These are phyloP conservation scores for Dendrolimus pini DNA, from an alignment of 2,888 invertebrate genomes.

Conservation along the genomic window DNA sequence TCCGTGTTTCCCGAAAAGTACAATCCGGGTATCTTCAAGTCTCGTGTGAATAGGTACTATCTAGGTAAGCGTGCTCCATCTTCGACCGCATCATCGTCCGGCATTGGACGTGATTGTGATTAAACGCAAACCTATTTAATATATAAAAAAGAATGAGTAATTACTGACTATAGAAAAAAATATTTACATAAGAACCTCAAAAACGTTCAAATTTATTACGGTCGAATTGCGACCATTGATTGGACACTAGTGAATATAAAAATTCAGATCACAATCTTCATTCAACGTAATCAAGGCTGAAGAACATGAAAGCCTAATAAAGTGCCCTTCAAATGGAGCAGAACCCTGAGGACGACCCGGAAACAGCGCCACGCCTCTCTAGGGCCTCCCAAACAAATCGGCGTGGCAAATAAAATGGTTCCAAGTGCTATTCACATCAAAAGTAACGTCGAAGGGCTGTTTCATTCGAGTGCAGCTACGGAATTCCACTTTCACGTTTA, in stretches of 20 bases:
- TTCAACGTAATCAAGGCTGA: neutral
- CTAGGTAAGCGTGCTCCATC: no score
- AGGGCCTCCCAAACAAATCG: neutral
- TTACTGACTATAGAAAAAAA: no score
- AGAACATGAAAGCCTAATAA: neutral
- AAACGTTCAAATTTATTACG: neutral
- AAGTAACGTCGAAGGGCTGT: neutral
- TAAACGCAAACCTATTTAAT: no score
- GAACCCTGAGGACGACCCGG: neutral
- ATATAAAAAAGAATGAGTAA: no score
- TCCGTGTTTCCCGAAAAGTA: no score
- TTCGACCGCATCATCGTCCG: no score
- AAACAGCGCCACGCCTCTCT: neutral
- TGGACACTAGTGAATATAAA: neutral
- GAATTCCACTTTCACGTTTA: no score
- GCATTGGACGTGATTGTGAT: no score
- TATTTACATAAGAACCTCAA: neutral
- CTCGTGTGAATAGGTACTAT: no score
- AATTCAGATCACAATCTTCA: neutral
- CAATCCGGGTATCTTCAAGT: no score
- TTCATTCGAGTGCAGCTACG: no score
- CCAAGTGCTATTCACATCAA: neutral
- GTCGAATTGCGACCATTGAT: neutral
- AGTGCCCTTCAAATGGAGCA: neutral
- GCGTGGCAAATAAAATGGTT: slow-evolving; percentile 1